phyloP scores from a whole-genome alignment of 2,888 invertebrate species.

The Orthosia gracilis region DNA sequence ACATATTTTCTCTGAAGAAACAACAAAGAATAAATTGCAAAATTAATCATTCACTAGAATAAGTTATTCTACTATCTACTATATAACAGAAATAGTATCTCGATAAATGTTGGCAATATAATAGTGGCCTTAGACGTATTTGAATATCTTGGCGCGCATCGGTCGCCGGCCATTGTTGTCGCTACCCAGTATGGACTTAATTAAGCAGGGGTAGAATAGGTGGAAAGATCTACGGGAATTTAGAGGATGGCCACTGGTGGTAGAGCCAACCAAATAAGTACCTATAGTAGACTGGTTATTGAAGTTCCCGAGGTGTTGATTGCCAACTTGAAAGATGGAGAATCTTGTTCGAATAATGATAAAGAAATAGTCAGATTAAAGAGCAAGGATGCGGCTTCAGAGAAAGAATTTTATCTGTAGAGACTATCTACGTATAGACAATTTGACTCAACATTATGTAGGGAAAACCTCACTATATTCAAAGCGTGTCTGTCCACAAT shows the following conservation, averaged over 20 bases:
- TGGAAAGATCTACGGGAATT: slow-evolving; percentile 88
- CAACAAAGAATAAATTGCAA: slow-evolving; percentile 9
- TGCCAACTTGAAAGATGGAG: slow-evolving; percentile 61
- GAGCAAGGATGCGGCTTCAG: neutral
- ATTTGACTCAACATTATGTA: slow-evolving; percentile 6
- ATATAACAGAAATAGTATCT: slow-evolving; percentile 67
- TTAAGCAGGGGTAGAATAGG: slow-evolving; percentile 86
- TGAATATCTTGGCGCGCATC: slow-evolving; percentile 90
- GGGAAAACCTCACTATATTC: slow-evolving; percentile 11
- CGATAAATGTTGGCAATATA: slow-evolving; percentile 86
- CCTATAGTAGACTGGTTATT: slow-evolving; percentile 75
- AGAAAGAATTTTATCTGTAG: neutral
- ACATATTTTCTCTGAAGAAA: slow-evolving; percentile 7
- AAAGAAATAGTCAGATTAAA: slow-evolving; percentile 15
- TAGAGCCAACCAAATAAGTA: slow-evolving; percentile 67
- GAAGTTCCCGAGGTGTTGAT: slow-evolving; percentile 71
- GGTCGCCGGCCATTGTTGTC: slow-evolving; percentile 87
- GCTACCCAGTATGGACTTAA: slow-evolving; percentile 90
- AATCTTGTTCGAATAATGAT: slow-evolving; percentile 45
- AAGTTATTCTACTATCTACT: slow-evolving; percentile 57
- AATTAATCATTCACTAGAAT: slow-evolving; percentile 54
- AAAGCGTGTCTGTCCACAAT: slow-evolving; percentile 34
- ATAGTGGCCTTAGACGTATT: slow-evolving; percentile 89
- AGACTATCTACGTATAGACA: neutral
- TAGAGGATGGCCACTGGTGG: slow-evolving; percentile 76